phyloP scores from a whole-genome alignment of 2,888 invertebrate species.

The Mythimna loreyi region DNA sequence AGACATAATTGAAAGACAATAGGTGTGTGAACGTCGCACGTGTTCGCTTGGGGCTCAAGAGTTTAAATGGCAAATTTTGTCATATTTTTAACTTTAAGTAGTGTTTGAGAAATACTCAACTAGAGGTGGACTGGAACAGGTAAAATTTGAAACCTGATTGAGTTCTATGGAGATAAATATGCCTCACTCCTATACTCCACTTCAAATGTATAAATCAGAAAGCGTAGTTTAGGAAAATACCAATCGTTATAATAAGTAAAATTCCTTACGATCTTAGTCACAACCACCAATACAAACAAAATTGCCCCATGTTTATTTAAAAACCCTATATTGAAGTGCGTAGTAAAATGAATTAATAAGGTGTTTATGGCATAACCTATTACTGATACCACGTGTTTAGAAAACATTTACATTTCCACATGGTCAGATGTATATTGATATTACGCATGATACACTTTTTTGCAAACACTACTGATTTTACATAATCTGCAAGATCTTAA shows the following conservation, averaged over 20 bases:
- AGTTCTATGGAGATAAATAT: too few species aligned
- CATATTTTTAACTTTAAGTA: too few species aligned
- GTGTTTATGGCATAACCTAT: conserved; percentile 50
- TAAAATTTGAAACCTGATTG: too few species aligned
- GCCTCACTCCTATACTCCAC: too few species aligned
- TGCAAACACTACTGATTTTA: conserved; percentile 24
- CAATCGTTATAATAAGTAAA: not conserved
- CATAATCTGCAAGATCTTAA: conserved; percentile 31
- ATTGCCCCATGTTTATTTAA: conserved; percentile 16
- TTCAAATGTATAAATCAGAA: too few species aligned
- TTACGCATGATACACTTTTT: conserved; percentile 45
- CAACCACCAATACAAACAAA: not conserved
- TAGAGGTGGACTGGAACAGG: too few species aligned
- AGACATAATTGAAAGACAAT: too few species aligned
- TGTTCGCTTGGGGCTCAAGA: too few species aligned
- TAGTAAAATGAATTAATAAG: conserved; percentile 53
- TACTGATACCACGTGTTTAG: conserved; percentile 62
- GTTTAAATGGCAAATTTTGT: too few species aligned
- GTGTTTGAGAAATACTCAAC: too few species aligned
- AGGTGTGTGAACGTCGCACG: too few species aligned
- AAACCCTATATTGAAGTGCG: conserved; percentile 49
- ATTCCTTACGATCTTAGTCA: conserved; percentile 5
- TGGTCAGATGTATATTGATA: conserved; percentile 24
- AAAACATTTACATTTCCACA: conserved; percentile 50
- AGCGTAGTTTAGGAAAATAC: too few species aligned